These are phyloP conservation scores for Rallus crepitans DNA, from an alignment of 2,797 vertebrate species.

Conservation along the genomic window DNA sequence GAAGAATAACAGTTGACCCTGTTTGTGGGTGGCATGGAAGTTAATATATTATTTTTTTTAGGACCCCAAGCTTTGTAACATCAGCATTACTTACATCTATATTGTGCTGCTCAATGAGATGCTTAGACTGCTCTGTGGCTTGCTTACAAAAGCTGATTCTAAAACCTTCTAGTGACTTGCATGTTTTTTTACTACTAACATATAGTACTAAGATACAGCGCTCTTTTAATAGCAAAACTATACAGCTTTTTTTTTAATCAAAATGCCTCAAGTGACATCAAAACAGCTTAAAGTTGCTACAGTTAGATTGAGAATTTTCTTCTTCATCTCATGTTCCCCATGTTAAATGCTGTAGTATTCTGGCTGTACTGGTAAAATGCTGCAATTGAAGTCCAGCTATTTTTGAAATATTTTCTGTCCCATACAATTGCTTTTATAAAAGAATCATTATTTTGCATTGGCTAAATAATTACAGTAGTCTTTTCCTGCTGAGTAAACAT, in stretches of 20 bases:
- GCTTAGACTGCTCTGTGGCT: slow-evolving; percentile 51
- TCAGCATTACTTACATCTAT: background rate
- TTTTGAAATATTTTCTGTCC: background rate
- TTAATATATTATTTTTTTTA: background rate
- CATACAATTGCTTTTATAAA: background rate
- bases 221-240: slow-evolving; percentile 7
- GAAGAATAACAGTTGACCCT: background rate
- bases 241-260: background rate
- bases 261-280: background rate
- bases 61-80: slow-evolving; percentile 12
- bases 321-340: background rate
- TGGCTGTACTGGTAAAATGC: background rate
- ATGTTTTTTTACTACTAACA: slow-evolving; percentile 50
- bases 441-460: background rate
- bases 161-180: slow-evolving; percentile 28
- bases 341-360: background rate
- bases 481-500: background rate
- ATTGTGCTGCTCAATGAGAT: slow-evolving; percentile 1
- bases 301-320: background rate
- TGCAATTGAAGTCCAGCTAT: background rate
- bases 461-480: background rate
- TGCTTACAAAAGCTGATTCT: slow-evolving; percentile 42
- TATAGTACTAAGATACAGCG: background rate
- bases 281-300: background rate
- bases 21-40: background rate